Evolutionary conservation across 1,140 invertebrate genomes (phyloP), one percentile per base, ranked within the genome.

Genomic region (Centruroides vittatus): DNA sequence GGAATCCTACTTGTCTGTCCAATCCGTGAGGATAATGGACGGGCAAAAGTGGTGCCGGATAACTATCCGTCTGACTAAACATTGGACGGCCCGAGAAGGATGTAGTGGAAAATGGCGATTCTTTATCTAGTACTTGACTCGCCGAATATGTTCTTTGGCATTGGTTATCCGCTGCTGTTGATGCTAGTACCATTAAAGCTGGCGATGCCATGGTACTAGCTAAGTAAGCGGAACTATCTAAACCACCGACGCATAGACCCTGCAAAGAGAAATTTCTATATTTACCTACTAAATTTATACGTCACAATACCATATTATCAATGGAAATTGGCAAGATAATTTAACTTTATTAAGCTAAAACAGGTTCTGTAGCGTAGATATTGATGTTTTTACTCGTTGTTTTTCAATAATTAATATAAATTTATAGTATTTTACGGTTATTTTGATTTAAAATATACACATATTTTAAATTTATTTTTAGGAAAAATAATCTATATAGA

Each of bases 171-270:
- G 84, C 41, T 6, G 41, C 41, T 41, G 41, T 41, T 65, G 85
- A 87, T 72, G 73, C 73, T 56, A 89, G 82, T 60, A 89, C 86
- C 76, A 89, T 86, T 72, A 88, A 77, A 70, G 84, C 82, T 65
- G 86, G 85, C 68, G 85, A 86, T 73, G 83, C 82, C 71, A 86
- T 77, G 72, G 86, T 83, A 70, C 82, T 83, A 63, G 82, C 81
- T 70, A 82, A 77, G 71, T 82, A 84, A 55, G 81, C 76, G 64
- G 81, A 81, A 75, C 81, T 83, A 72, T 83, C 82, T 81, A 84
- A 36, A 35, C 58, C 58, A 7, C 58, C 58, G 48, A 59, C 52
- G 51, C 62, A 63, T 8, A 63, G 13, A 3, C 58, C 58, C 62
- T 63, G 48, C 3, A 49, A 57, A 35, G 13, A 47, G 41, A 55